A percentile compares a stretch with the other conserved stretches of the same genome.
Conservation (phyloP, 2,797 vertebrate species). For the Argentina silus region DNA sequence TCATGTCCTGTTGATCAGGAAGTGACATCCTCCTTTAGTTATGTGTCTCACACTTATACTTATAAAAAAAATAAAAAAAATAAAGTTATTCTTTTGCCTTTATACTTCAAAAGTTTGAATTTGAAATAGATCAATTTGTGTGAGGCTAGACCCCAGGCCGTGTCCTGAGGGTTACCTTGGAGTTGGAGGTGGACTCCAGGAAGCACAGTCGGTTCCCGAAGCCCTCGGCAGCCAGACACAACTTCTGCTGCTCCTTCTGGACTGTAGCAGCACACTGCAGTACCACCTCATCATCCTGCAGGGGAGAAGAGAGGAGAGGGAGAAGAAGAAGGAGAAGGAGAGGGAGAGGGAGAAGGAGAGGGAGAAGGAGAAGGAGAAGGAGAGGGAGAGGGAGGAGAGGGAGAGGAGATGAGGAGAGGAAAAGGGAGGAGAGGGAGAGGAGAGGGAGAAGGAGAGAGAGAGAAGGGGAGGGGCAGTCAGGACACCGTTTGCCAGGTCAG, state of each 20-base stretch:
- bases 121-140: too few species aligned
- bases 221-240: constrained; percentile 94
- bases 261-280: constrained; percentile 90
- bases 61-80: constrained; percentile 20
- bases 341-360: not conserved
- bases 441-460: not conserved
- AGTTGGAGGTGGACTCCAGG: constrained; percentile 95
- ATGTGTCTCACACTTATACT: too few species aligned
- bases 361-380: not conserved
- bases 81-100: too few species aligned
- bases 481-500: too few species aligned
- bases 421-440: not conserved
- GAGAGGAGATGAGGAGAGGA: not conserved
- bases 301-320: not conserved
- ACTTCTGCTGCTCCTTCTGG: constrained; percentile 93
- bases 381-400: not conserved
- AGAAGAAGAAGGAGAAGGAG: not conserved
- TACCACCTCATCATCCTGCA: constrained; percentile 94
- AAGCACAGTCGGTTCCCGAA: constrained; percentile 97
- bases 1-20: too few species aligned
- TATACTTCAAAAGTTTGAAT: too few species aligned
- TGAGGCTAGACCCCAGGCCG: too few species aligned
- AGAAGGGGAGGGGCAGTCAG: too few species aligned
- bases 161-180: constrained; percentile 81
- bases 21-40: too few species aligned